Evolutionary conservation across 2,113 vertebrate genomes (phyloP), one percentile per base, ranked within the genome.

Genomic region (Leucopsar rothschildi): DNA sequence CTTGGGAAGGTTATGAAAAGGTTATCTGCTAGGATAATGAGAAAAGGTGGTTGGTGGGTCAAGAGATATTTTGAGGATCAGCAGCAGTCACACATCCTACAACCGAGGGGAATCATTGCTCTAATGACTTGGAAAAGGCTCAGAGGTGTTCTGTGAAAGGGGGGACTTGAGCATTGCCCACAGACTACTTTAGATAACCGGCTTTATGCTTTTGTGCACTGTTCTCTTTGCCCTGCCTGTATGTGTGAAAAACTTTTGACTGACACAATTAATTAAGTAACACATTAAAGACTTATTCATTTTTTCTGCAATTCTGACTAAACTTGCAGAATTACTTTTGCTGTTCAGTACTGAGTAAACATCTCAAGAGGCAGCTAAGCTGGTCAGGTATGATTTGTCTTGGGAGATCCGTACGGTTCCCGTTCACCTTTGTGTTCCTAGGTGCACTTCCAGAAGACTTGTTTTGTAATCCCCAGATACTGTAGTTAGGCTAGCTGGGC

Each of bases 21-120:
- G 70, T 88, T 95, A 91, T 93, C 87, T 88, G 31, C 88, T 72
- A 29, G 40, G 82, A 71, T 85, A 87, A 86, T 31, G 50, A 70
- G 61, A 75, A 84, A 63, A 81, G 72, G 76, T 93, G 50, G 63
- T 33, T 76, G 85, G 70, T 86, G 55, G 91, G 92, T 95, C 88
- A 93, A 37, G 76, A 73, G 64, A n/a, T 66, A 83, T 90, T 95
- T 78, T 88, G 42, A 83, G 69, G 49, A 55, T 81, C 63, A 75
- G 63, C 60, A 84, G 39, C 17, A 59, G 55, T 47, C 88, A 66
- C 29, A 45, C 6, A 37, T 65, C 42, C 50, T 73, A 39, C 13
- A 72, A 20, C 39, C 68, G 55, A 57, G 25, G 10, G 33, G 44
- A 85, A 71, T 53, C 37, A n/a, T 23, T 49, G 47, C 88, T 82